Base-by-base conservation (phyloP, 2,797 vertebrate genomes). In the Percopsis omiscomaycus region DNA sequence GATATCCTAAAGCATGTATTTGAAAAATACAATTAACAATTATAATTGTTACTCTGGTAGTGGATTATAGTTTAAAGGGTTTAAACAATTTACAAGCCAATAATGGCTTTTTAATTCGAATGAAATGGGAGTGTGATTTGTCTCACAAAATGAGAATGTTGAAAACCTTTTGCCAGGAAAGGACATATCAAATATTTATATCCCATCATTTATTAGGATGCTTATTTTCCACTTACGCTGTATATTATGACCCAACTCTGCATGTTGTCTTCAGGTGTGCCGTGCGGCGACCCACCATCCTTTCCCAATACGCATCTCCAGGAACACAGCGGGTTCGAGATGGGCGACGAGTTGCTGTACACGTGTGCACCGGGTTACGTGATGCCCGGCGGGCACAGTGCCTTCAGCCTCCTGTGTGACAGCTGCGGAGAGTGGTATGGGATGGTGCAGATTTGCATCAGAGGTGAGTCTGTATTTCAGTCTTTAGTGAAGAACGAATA, bases 341-440 rank as follows among this genome's bases (percentile, higher is more conserved):
- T 96, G 91, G 97, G 96, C 0, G 96, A 96, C 0, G 97, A 98
- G 88, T 87, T 98, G 72, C 90, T 97, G 16, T 98, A 96, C 0
- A 57, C 92, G 1, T 98, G 97, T 0, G 85, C 89, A 44, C 92
- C 91, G 0, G 95, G 95, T 4, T 93, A 95, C 0, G 3, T 80
- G 61, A 92, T 94, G 69, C 91, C 94, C 61, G 91, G 71, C 45
- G 92, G 89, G 3, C 90, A 94, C 52, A 86, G 73, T 0, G 93
- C 93, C 0, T 98, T 98, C 89, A 96, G 95, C 0, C 85, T 98
- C 83, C 86, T 98, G 47, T 98, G 97, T 1, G 92, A 97, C 90
- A 96, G 95, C 86, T 98, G 96, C 0, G 96, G 95, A 4, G 95
- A 97, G 87, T 98, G 97, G 97, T 98, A 96, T 0, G 97, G 96